Evolutionary conservation across 1,140 invertebrate species (phyloP).

Genomic region (Pachyrhynchus sulphureomaculatus): DNA sequence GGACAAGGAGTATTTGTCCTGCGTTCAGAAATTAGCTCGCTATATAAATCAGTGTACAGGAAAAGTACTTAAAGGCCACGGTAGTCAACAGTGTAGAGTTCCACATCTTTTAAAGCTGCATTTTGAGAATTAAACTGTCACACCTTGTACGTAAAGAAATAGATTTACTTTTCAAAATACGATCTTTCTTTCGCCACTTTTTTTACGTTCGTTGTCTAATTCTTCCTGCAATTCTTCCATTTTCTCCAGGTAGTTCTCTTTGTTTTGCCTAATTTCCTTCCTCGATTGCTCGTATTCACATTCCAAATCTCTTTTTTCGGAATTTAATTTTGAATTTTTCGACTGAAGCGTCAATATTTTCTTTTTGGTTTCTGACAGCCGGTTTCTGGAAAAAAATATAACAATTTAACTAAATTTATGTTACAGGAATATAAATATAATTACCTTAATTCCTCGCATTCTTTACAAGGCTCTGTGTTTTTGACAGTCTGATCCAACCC

Average conservation of each 20-base stretch:
- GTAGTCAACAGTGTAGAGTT: too few relatives aligned
- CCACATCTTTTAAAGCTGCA: neutral
- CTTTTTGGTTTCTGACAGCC: too few relatives aligned
- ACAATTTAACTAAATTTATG: too few relatives aligned
- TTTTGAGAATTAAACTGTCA: too few relatives aligned
- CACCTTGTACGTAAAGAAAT: neutral
- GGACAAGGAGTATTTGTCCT: too few relatives aligned
- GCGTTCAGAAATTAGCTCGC: too few relatives aligned
- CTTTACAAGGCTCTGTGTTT: slow-evolving; percentile 2
- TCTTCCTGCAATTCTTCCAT: slow-evolving; percentile 44
- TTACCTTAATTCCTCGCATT: slow-evolving; percentile 21
- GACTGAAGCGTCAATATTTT: too few relatives aligned
- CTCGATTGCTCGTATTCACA: slow-evolving; percentile 60
- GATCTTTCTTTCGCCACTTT: slow-evolving; percentile 65
- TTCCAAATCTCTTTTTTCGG: slow-evolving; percentile 57
- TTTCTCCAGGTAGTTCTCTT: slow-evolving; percentile 52
- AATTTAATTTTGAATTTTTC: slow-evolving; percentile 6
- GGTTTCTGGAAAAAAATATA: too few relatives aligned
- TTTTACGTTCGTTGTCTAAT: slow-evolving; percentile 63
- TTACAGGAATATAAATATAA: too few relatives aligned
- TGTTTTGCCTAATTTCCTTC: slow-evolving; percentile 57
- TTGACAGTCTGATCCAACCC: slow-evolving; percentile 15
- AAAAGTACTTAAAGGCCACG: too few relatives aligned
- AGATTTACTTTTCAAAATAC: slow-evolving; percentile 60
- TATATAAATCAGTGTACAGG: too few relatives aligned